Evolutionary conservation across 2,797 vertebrate species (phyloP).

Genomic region (Cuniculus paca): DNA sequence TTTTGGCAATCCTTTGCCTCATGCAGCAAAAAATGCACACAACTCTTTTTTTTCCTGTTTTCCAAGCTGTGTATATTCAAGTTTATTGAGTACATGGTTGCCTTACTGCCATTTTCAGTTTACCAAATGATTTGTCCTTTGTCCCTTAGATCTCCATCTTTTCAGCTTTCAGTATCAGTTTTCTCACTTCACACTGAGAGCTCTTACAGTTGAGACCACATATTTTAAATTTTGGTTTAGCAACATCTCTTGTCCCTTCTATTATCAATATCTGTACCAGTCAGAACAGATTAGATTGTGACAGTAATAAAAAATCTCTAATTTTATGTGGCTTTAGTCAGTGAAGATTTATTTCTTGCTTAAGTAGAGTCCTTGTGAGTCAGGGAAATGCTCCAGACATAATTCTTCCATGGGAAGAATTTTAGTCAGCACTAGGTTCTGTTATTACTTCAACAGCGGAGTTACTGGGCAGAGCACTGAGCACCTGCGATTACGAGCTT

Average conservation of each 20-base stretch:
- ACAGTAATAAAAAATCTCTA: not conserved
- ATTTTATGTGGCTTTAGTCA: not conserved
- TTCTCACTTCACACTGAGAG: not conserved
- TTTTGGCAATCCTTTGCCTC: not conserved
- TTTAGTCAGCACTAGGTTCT: not conserved
- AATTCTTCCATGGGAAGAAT: not conserved
- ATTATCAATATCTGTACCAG: not conserved
- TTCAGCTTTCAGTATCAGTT: not conserved
- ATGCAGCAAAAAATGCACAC: not conserved
- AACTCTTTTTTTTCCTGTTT: not conserved
- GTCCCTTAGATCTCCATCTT: not conserved
- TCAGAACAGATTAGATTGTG: slow-evolving; percentile 5
- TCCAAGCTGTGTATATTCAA: not conserved
- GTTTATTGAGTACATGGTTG: not conserved
- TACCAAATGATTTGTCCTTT: not conserved
- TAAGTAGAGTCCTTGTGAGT: not conserved
- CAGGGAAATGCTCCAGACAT: not conserved
- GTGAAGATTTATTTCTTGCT: slow-evolving; percentile 30
- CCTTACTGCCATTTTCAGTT: not conserved
- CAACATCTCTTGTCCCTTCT: not conserved
- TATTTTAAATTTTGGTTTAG: not conserved
- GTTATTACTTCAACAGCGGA: not conserved
- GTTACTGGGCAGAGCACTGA: not conserved
- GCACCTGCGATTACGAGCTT: not conserved
- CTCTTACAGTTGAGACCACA: not conserved